Conservation (phyloP, 2,797 vertebrate genomes). For the Stomatorhinus walkeri region DNA sequence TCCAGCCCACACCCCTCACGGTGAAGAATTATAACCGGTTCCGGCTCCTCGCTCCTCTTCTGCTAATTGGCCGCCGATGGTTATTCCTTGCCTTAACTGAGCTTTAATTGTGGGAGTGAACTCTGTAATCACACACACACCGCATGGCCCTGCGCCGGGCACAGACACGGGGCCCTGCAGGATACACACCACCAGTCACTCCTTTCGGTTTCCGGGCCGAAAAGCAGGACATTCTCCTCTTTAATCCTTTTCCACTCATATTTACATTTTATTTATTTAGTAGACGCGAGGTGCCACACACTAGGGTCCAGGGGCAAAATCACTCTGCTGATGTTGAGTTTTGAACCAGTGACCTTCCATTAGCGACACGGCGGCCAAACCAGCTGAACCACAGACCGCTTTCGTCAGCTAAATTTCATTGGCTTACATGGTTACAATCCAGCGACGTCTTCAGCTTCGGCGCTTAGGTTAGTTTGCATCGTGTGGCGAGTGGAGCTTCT, state of each 20-base stretch:
- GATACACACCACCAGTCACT: not conserved
- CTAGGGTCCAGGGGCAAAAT: not conserved
- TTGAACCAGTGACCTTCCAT: not conserved
- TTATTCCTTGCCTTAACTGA: conserved; percentile 4
- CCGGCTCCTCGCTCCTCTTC: not conserved
- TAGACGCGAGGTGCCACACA: too few relatives aligned
- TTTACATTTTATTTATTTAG: not conserved
- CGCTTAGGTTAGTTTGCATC: not conserved
- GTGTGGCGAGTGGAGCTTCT: not conserved
- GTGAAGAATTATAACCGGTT: not conserved
- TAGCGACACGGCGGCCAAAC: not conserved
- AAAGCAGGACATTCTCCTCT: not conserved
- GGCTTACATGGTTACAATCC: not conserved
- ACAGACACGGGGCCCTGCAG: not conserved
- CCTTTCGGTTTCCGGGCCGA: not conserved
- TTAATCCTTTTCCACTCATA: not conserved
- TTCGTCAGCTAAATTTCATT: not conserved
- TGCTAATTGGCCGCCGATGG: conserved; percentile 16
- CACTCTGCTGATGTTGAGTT: not conserved
- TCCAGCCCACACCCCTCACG: not conserved
- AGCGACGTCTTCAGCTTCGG: not conserved
- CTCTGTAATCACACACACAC: conserved; percentile 18
- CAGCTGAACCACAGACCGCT: not conserved
- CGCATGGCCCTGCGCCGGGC: not conserved
- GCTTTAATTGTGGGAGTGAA: conserved; percentile 17